A percentile compares a stretch with the other conserved stretches of the same genome.
Evolutionary conservation across 2,113 vertebrate species (phyloP).

Genomic region (Irena cyanogastra): DNA sequence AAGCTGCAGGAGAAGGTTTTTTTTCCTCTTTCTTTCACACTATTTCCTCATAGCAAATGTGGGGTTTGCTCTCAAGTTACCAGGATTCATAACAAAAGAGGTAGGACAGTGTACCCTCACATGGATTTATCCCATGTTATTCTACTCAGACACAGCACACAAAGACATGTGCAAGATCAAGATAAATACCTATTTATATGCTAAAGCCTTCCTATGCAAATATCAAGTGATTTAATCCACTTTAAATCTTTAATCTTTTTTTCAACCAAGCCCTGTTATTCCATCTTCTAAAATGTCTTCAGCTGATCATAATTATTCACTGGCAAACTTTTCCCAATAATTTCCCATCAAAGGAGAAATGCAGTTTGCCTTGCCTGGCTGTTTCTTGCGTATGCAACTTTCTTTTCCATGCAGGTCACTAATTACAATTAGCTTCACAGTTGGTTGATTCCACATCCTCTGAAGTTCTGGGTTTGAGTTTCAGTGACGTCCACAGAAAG

Average conservation of each 20-base stretch:
- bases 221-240: background rate
- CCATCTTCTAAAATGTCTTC: background rate
- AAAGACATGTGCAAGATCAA: background rate
- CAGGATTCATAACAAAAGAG: background rate
- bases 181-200: background rate
- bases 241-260: background rate
- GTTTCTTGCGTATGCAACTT: background rate
- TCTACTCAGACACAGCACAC: background rate
- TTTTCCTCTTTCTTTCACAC: background rate
- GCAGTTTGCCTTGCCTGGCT: background rate
- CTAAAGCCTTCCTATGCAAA: background rate
- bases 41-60: background rate
- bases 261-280: background rate
- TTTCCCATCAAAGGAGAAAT: background rate
- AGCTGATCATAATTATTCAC: background rate
- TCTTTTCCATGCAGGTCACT: background rate
- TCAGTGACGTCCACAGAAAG: background rate
- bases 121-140: background rate
- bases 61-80: background rate
- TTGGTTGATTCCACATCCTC: background rate
- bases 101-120: accelerated
- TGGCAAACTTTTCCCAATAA: background rate
- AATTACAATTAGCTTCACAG: background rate
- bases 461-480: background rate
- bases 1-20: background rate